Evolutionary conservation across 2,113 vertebrate species (phyloP), one percentile per base, ranked within the genome.

Genomic region (Pan paniscus): DNA sequence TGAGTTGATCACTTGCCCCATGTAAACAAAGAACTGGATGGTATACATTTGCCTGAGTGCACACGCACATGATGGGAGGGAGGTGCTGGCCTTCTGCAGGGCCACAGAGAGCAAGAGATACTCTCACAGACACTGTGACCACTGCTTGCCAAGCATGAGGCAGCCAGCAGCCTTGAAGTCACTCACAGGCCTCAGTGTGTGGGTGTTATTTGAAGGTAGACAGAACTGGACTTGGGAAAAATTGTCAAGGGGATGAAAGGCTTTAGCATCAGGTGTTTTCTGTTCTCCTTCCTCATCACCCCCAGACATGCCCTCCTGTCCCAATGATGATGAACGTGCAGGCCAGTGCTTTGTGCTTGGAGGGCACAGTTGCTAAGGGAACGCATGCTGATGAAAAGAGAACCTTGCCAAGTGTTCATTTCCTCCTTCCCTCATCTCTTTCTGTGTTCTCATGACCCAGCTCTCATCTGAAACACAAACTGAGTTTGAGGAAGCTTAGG

Each of bases 181-280:
- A 4, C 85, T 70, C 48, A 4, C 32, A 8, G 7, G 22, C 17
- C 52, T 85, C 38, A 1, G 38, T 59, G n/a, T 2, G 52, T 5
- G 9, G 38, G 85, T 76, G 6, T 72, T 52, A 30, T 78, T 46
- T 59, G 72, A 94, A 76, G 32, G 92, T 70, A 86, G 86, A 79
- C 59, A 94, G 81, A 84, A 67, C 70, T 72, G 75, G 43, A 82
- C 85, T 89, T 1, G 1, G 76, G 86, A 61, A 94, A 38, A 93
- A 57, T 61, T 57, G 73, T 93, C 59, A 83, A 61, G 38, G 67
- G 61, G 40, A 87, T 86, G 43, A 80, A 96, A 96, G 93, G 27
- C 46, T 89, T 91, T 12, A 8, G 3, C 23, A 2, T 43, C 16
- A 22, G 70, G 40, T 18, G 3, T 72, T 72, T 89, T 86, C 90